phyloP scores from a whole-genome alignment of 2,113 vertebrate genomes.

The Anas platyrhynchos region DNA sequence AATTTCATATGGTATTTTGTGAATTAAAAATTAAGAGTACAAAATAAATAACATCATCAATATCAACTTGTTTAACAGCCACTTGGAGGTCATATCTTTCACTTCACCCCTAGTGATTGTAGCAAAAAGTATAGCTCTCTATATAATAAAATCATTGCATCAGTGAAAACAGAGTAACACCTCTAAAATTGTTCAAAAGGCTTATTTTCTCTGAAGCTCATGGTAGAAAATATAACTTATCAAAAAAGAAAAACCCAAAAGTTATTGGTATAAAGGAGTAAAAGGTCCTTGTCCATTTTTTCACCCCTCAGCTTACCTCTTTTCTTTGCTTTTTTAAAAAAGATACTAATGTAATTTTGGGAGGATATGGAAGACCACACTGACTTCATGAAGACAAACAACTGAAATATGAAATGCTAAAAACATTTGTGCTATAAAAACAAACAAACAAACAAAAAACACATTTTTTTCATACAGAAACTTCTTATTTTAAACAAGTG shows the following conservation, averaged over 20 bases:
- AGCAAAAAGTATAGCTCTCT: background rate
- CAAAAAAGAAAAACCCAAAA: background rate
- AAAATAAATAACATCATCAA: background rate
- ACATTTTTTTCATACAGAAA: background rate
- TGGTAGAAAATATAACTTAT: background rate
- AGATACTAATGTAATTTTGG: background rate
- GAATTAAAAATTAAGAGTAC: background rate
- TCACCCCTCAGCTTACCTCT: background rate
- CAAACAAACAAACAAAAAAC: background rate
- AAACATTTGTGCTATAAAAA: background rate
- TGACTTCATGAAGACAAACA: background rate
- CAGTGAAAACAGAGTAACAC: background rate
- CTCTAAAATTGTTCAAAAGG: background rate
- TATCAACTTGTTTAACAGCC: background rate
- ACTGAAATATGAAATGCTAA: background rate
- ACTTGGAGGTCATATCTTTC: background rate
- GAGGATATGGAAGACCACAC: background rate
- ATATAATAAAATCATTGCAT: background rate
- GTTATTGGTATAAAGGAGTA: background rate
- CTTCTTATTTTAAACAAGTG: background rate
- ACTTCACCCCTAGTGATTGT: background rate
- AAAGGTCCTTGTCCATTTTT: background rate
- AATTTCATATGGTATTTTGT: background rate
- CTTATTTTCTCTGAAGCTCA: background rate
- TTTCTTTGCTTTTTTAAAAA: background rate